Percentiles rank a stretch among this genome's conserved stretches.
Conservation (phyloP, 2,113 vertebrate species). For the Corydoras sp. region DNA sequence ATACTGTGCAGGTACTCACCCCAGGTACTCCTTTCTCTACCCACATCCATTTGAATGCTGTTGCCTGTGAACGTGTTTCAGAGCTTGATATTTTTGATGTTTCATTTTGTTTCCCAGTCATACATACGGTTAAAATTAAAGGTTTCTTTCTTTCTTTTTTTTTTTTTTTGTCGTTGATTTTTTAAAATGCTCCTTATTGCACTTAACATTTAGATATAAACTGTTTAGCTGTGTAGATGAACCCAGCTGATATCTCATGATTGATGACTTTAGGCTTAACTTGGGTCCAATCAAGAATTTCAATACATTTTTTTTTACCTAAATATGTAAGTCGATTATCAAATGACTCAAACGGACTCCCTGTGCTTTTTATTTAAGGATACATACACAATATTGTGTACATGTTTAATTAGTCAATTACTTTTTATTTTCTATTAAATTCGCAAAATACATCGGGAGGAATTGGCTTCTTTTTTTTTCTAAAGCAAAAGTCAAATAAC, state of each 20-base stretch:
- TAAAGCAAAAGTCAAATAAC: too few species aligned
- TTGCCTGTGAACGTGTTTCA: constrained; percentile 86
- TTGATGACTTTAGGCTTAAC: too few species aligned
- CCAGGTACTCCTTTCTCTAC: constrained; percentile 99
- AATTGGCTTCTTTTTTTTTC: too few species aligned
- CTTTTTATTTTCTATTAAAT: too few species aligned
- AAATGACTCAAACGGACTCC: too few species aligned
- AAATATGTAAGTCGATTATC: too few species aligned
- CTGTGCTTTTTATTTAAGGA: too few species aligned
- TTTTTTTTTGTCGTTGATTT: constrained; percentile 18
- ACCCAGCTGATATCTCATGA: constrained; percentile 50
- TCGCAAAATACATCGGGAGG: too few species aligned
- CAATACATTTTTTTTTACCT: too few species aligned
- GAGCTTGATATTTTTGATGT: constrained; percentile 77
- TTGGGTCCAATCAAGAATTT: too few species aligned
- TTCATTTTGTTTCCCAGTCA: constrained; percentile 57
- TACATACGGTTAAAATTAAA: constrained; percentile 46
- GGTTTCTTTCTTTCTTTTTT: constrained; percentile 56
- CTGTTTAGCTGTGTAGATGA: background rate
- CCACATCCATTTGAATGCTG: constrained; percentile 99
- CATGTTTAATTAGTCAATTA: too few species aligned
- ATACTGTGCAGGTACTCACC: constrained; percentile 99
- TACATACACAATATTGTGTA: too few species aligned
- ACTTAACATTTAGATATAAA: background rate
- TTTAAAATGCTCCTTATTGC: constrained; percentile 4